phyloP scores from a whole-genome alignment of 2,888 invertebrate species.

The Amiota minor region DNA sequence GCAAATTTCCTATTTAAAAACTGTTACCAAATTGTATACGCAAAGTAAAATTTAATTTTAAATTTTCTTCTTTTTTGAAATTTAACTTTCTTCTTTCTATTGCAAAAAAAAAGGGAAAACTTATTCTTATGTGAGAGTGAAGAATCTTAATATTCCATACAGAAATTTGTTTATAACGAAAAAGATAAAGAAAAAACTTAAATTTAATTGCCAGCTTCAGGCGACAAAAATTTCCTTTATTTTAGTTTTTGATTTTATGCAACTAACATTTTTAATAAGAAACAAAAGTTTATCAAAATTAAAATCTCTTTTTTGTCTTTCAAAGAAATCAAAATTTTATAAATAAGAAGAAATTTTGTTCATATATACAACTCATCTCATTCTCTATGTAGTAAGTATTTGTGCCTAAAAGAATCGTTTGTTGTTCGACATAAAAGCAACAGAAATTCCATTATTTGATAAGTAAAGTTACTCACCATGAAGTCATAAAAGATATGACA shows the following conservation, averaged over 20 bases:
- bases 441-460: too few species aligned
- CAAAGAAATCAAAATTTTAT: too few species aligned
- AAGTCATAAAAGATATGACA: too few species aligned
- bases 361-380: too few species aligned
- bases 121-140: too few species aligned
- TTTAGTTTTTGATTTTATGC: not conserved
- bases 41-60: slow-evolving; percentile 1
- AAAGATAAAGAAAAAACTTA: not conserved
- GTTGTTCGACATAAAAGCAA: too few species aligned
- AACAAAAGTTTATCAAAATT: not conserved
- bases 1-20: slow-evolving; percentile 16
- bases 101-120: not conserved
- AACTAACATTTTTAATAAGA: not conserved
- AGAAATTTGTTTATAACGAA: too few species aligned
- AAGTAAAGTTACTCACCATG: too few species aligned
- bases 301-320: not conserved
- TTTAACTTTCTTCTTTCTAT: slow-evolving; percentile 1
- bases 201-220: not conserved
- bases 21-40: slow-evolving; percentile 1
- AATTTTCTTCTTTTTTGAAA: not conserved
- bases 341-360: too few species aligned
- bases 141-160: too few species aligned
- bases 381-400: too few species aligned
- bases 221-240: not conserved
- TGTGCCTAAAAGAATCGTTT: too few species aligned